phyloP scores from a whole-genome alignment of 2,888 invertebrate genomes.

The Drosophila anomalata region DNA sequence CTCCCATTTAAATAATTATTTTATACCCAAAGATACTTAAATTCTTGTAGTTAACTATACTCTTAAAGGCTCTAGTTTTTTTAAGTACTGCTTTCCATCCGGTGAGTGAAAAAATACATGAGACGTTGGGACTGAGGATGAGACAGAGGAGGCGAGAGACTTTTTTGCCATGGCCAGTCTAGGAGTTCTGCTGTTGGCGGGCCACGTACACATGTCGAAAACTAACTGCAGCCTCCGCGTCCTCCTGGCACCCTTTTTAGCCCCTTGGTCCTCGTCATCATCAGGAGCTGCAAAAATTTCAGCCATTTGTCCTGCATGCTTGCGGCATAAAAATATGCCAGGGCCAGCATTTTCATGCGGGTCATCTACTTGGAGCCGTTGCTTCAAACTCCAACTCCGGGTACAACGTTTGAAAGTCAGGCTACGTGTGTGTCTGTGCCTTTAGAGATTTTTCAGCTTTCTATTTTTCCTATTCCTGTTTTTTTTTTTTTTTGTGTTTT shows the following conservation, averaged over 20 bases:
- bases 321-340: conserved; percentile 82
- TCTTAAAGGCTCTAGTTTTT: neutral
- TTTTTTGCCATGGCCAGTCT: conserved; percentile 34
- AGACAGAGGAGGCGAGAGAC: conserved; percentile 53
- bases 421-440: conserved; percentile 40
- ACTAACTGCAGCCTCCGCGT: conserved; percentile 66
- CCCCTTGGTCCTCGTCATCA: conserved; percentile 50
- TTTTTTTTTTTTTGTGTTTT: conserved; percentile 7
- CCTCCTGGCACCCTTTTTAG: conserved; percentile 40
- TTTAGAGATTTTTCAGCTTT: conserved; percentile 57
- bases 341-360: conserved; percentile 80
- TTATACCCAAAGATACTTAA: neutral
- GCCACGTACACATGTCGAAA: conserved; percentile 76
- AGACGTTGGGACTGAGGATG: conserved; percentile 33
- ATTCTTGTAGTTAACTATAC: neutral
- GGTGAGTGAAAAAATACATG: conserved; percentile 54
- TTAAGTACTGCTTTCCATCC: conserved; percentile 19
- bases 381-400: conserved; percentile 16
- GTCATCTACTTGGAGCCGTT: conserved; percentile 63
- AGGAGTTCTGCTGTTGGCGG: conserved; percentile 55
- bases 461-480: conserved; percentile 14
- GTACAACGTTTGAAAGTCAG: conserved; percentile 69
- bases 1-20: neutral
- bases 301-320: conserved; percentile 80
- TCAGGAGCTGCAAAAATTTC: conserved; percentile 75